phyloP scores from a whole-genome alignment of 2,888 invertebrate genomes.

The Standfussiana lucernea region DNA sequence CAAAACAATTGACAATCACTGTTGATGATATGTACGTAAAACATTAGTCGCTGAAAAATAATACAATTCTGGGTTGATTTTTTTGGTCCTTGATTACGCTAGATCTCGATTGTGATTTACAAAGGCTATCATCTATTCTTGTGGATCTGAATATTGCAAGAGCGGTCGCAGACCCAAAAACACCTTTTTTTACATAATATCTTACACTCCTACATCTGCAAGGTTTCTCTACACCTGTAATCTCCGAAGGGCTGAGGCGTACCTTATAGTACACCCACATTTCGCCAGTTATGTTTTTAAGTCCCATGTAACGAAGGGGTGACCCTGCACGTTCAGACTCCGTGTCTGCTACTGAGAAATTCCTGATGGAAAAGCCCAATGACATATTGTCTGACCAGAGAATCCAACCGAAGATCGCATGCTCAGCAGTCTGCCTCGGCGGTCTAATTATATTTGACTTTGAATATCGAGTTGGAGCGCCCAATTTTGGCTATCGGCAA shows the following conservation, averaged over 20 bases:
- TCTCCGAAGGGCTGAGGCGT: no score
- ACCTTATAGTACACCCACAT: no score
- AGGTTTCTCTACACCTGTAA: no score
- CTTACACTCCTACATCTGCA: no score
- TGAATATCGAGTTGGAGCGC: neutral
- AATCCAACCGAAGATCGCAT: neutral
- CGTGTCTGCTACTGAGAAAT: neutral
- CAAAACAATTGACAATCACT: neutral
- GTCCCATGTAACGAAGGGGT: neutral
- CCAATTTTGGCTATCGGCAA: slow-evolving; percentile 5
- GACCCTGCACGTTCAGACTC: neutral
- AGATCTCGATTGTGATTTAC: neutral
- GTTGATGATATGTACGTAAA: neutral
- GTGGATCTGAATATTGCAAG: neutral
- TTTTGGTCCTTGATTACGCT: neutral
- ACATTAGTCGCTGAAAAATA: neutral
- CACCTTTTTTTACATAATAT: neutral
- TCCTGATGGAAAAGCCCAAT: neutral
- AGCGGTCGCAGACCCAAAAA: neutral
- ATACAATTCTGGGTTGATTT: neutral
- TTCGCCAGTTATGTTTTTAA: neutral
- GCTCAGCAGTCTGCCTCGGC: neutral
- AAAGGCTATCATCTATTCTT: neutral
- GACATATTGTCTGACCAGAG: neutral
- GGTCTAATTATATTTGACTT: neutral